These are phyloP conservation scores for Lochmaea crataegi DNA, from an alignment of 2,888 invertebrate genomes.

Conservation along the genomic window DNA sequence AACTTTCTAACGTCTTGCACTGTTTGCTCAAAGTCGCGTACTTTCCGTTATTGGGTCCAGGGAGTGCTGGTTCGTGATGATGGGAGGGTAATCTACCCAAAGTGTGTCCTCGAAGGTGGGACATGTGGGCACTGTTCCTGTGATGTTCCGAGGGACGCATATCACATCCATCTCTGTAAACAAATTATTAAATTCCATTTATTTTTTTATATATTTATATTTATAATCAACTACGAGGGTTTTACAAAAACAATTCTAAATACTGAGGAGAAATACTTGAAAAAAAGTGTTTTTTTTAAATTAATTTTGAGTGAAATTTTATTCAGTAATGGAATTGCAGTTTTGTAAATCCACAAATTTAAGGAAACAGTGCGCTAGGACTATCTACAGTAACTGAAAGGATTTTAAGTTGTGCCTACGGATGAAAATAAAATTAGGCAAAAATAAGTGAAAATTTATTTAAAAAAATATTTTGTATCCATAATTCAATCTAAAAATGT, in stretches of 20 bases:
- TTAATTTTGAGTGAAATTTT: not conserved
- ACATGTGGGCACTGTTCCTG: constrained; percentile 61
- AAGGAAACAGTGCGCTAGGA: no score
- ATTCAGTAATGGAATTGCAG: not conserved
- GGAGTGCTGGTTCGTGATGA: constrained; percentile 68
- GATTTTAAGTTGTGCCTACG: no score
- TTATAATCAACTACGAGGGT: not conserved
- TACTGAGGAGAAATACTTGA: not conserved
- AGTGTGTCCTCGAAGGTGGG: constrained; percentile 71
- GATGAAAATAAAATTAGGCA: not conserved
- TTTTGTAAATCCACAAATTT: not conserved
- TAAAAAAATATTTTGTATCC: not conserved
- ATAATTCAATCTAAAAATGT: no score
- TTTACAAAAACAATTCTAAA: constrained; percentile 7
- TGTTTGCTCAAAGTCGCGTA: constrained; percentile 96
- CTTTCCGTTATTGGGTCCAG: constrained; percentile 84
- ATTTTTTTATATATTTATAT: not conserved
- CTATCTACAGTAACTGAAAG: no score
- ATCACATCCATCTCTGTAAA: constrained; percentile 66
- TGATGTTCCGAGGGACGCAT: constrained; percentile 62
- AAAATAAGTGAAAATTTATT: not conserved
- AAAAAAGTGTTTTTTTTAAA: no score
- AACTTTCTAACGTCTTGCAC: constrained; percentile 94
- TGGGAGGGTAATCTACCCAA: constrained; percentile 75
- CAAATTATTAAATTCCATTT: constrained; percentile 18